These are phyloP conservation scores for Drosophila ambigua DNA, from an alignment of 1,140 invertebrate genomes.

Conservation along the genomic window DNA sequence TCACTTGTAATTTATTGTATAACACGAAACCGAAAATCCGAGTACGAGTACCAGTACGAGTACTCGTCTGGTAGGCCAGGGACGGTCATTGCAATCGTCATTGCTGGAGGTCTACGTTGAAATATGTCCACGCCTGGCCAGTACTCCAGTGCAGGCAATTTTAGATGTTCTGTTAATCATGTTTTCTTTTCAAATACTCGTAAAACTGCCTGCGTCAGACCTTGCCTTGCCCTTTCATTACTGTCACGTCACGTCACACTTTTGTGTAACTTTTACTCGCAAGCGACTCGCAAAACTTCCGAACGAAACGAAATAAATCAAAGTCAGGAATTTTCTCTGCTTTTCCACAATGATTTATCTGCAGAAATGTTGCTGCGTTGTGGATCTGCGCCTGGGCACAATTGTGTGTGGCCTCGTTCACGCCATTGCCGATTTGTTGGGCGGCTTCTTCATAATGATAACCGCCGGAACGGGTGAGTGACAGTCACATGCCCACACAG, in stretches of 20 bases:
- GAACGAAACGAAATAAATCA: background rate
- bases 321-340: background rate
- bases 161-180: too few species aligned
- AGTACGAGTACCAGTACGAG: conserved; percentile 3
- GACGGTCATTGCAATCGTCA: conserved; percentile 55
- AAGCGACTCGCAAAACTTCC: background rate
- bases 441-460: conserved; percentile 21
- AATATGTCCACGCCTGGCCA: background rate
- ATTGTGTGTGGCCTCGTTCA: conserved; percentile 21
- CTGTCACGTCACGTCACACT: background rate
- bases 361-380: conserved; percentile 51
- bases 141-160: too few species aligned
- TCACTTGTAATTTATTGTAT: conserved; percentile 68
- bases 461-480: conserved; percentile 57
- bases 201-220: too few species aligned
- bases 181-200: too few species aligned
- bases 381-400: conserved; percentile 58
- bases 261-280: background rate
- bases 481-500: too few species aligned
- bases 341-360: conserved; percentile 61
- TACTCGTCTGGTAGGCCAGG: conserved; percentile 45
- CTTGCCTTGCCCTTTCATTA: too few species aligned
- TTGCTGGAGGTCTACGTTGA: conserved; percentile 18
- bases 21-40: conserved; percentile 36
- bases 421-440: conserved; percentile 34